Evolutionary conservation across 2,797 vertebrate genomes (phyloP).

Genomic region (Pteropus rufus): DNA sequence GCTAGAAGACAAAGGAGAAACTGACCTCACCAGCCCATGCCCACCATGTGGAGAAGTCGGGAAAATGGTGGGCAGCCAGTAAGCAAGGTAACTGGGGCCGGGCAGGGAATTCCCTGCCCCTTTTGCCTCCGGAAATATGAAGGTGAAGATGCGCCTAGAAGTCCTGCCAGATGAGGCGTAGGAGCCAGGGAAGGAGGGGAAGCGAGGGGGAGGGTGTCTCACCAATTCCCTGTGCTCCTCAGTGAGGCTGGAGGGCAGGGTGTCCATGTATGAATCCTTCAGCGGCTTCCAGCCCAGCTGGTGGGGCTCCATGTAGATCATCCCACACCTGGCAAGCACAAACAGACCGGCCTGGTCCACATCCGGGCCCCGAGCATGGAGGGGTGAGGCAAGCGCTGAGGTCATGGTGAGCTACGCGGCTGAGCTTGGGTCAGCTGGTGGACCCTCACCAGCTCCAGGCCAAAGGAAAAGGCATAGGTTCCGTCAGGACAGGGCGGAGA

Average conservation of each 20-base stretch:
- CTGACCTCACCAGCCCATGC: background rate
- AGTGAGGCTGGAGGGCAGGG: constrained; percentile 85
- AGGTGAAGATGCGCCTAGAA: background rate
- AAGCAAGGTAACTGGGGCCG: background rate
- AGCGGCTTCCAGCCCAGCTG: constrained; percentile 93
- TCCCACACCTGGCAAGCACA: constrained; percentile 89
- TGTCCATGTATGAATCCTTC: constrained; percentile 93
- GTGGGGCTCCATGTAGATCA: constrained; percentile 97
- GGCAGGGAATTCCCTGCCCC: background rate
- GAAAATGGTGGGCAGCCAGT: background rate
- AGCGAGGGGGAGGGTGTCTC: constrained; percentile 42
- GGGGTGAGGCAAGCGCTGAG: background rate
- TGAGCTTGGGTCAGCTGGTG: background rate
- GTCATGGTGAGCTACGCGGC: background rate
- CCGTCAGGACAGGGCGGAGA: background rate
- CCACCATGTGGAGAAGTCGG: background rate
- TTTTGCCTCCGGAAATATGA: background rate
- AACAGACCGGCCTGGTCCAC: constrained; percentile 7
- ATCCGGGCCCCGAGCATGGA: background rate
- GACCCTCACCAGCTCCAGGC: background rate
- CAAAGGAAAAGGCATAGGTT: background rate
- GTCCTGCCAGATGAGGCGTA: background rate
- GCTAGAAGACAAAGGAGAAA: background rate
- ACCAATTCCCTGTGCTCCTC: constrained; percentile 89
- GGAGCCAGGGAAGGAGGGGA: background rate